phyloP scores from a whole-genome alignment of 2,113 vertebrate genomes.

The Arvicanthis niloticus region DNA sequence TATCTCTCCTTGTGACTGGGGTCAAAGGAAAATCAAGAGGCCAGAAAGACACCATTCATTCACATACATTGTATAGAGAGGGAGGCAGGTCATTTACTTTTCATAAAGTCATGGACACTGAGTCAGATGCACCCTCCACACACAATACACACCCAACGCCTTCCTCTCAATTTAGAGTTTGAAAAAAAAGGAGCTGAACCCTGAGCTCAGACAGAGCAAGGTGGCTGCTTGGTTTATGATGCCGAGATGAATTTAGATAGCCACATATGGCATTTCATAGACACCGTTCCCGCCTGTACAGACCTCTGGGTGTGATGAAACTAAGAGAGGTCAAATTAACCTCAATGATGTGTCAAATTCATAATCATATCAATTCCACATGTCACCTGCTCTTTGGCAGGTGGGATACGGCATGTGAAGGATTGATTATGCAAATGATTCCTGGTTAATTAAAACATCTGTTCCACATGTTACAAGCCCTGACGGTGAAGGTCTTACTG shows the following conservation, averaged over 20 bases:
- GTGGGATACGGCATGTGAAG: slow-evolving; percentile 74
- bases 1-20: neutral
- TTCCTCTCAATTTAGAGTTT: neutral
- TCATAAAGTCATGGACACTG: neutral
- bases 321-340: slow-evolving; percentile 67
- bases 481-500: slow-evolving; percentile 76
- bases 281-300: neutral
- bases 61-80: neutral
- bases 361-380: slow-evolving; percentile 71
- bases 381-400: slow-evolving; percentile 77
- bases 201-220: neutral
- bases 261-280: neutral
- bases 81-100: neutral
- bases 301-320: slow-evolving; percentile 66
- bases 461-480: slow-evolving; percentile 68
- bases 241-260: neutral
- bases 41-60: neutral
- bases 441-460: slow-evolving; percentile 79
- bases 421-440: slow-evolving; percentile 75
- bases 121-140: neutral
- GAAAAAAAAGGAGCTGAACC: neutral
- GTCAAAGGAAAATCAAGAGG: slow-evolving; percentile 8
- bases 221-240: neutral
- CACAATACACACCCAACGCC: neutral
- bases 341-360: slow-evolving; percentile 78